Percentiles rank a stretch among this genome's conserved stretches.
These are phyloP conservation scores for Fragum sueziense DNA, from an alignment of 2,888 invertebrate species.

Conservation along the genomic window DNA sequence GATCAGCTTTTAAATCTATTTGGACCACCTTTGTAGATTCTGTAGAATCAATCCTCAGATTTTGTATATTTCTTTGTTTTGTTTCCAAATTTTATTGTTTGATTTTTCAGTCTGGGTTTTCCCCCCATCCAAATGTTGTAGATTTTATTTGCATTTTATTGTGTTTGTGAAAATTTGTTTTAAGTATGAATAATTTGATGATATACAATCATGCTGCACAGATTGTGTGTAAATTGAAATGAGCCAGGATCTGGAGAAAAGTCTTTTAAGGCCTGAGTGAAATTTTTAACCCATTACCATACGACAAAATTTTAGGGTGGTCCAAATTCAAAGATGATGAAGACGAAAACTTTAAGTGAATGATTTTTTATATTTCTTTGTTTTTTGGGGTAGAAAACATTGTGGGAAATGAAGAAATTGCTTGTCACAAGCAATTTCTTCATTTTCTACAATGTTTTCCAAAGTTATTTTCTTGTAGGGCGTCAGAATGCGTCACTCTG, in stretches of 20 bases:
- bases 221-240: not conserved
- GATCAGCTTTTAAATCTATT: no score
- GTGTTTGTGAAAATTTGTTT: not conserved
- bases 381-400: not conserved
- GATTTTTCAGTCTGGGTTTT: not conserved
- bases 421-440: not conserved
- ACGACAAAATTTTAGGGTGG: no score
- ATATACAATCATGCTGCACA: not conserved
- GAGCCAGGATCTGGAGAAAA: no score
- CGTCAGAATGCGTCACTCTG: not conserved
- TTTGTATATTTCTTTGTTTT: no score
- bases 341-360: no score
- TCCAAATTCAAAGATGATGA: no score
- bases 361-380: not conserved
- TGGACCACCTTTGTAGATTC: no score
- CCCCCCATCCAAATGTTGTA: no score
- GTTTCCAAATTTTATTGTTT: not conserved
- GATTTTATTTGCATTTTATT: not conserved
- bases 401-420: not conserved
- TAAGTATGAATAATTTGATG: not conserved
- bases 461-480: no score
- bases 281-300: no score
- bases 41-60: no score
- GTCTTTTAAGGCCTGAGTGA: no score
- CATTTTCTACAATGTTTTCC: slow-evolving; percentile 4